Percentiles rank a stretch among this genome's conserved stretches.
Conservation (phyloP, 2,797 vertebrate genomes). For the Enteromius paludinosus region DNA sequence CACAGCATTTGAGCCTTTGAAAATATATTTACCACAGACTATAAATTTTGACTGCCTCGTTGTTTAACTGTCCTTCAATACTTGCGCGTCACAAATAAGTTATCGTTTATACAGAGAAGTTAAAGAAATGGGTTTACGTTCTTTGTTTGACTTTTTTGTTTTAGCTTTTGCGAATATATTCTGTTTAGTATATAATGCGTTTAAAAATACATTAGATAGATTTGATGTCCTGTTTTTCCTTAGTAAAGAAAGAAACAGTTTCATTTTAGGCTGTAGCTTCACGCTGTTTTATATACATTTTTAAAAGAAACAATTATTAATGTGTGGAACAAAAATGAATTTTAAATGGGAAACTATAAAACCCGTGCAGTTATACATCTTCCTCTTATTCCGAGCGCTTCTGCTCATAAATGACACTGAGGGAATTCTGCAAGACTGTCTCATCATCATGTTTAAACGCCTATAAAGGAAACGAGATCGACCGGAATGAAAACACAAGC, state of each 20-base stretch:
- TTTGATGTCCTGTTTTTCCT: neutral
- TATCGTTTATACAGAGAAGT: neutral
- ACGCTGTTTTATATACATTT: neutral
- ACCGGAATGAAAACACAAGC: neutral
- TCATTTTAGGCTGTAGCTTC: neutral
- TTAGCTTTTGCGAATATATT: neutral
- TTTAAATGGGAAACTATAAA: neutral
- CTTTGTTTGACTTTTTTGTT: neutral
- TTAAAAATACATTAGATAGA: neutral
- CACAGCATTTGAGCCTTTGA: slow-evolving; percentile 3
- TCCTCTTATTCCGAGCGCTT: neutral
- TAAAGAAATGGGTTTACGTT: neutral
- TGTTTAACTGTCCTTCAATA: neutral
- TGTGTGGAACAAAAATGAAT: neutral
- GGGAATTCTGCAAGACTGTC: neutral
- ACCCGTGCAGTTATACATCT: neutral
- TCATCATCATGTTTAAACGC: slow-evolving; percentile 5
- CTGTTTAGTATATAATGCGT: no score
- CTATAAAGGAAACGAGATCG: neutral
- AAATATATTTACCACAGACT: slow-evolving; percentile 6
- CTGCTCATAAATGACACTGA: slow-evolving; percentile 1
- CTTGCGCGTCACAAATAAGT: neutral
- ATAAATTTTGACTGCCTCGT: neutral
- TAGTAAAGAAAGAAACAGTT: neutral
- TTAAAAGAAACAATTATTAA: neutral